A percentile compares a stretch with the other conserved stretches of the same genome.
phyloP scores from a whole-genome alignment of 2,888 invertebrate genomes.

The Apamea monoglypha region DNA sequence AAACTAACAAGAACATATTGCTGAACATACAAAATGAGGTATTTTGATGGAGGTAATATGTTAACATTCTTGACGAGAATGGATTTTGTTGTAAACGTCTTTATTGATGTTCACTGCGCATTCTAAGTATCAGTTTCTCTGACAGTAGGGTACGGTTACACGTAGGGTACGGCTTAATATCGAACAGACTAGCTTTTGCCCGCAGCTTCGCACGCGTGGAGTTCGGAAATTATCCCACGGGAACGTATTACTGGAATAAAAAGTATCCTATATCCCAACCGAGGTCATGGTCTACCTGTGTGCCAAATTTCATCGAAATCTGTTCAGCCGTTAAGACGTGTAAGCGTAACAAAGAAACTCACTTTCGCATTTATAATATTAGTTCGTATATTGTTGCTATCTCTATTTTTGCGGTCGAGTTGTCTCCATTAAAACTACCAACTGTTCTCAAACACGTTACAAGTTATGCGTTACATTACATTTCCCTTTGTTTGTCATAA shows the following conservation, averaged over 20 bases:
- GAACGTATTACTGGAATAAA: too few species aligned
- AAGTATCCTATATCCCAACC: too few species aligned
- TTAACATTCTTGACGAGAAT: slow-evolving; percentile 24
- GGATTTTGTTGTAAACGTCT: slow-evolving; percentile 19
- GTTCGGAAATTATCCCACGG: too few species aligned
- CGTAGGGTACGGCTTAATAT: too few species aligned
- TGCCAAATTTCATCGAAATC: too few species aligned
- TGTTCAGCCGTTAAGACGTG: too few species aligned
- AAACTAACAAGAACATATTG: slow-evolving; percentile 48
- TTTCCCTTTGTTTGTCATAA: background rate
- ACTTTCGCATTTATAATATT: too few species aligned
- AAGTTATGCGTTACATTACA: background rate
- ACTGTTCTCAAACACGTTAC: background rate
- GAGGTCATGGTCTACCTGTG: too few species aligned
- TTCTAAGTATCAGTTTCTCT: background rate
- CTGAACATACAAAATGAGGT: slow-evolving; percentile 43
- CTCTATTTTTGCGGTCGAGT: background rate
- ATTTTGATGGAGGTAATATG: slow-evolving; percentile 43
- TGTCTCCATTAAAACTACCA: background rate
- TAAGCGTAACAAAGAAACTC: too few species aligned
- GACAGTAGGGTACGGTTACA: too few species aligned
- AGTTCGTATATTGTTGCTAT: background rate
- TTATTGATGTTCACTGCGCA: slow-evolving; percentile 23
- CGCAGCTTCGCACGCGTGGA: too few species aligned
- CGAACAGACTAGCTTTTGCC: background rate